phyloP scores from a whole-genome alignment of 2,888 invertebrate genomes.

The Tachina lurida region DNA sequence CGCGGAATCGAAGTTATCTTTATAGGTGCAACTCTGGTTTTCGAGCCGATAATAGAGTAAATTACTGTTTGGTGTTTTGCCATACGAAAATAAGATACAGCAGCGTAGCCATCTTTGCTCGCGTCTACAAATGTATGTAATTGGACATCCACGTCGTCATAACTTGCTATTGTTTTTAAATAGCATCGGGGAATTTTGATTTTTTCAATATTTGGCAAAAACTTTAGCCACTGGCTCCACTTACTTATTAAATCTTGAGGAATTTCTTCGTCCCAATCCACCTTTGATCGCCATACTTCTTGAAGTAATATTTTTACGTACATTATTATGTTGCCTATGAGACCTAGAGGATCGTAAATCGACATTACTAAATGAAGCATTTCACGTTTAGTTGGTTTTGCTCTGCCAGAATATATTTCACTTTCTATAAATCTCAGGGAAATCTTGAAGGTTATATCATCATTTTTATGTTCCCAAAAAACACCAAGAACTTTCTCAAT shows the following conservation, averaged over 20 bases:
- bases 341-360: constrained; percentile 47
- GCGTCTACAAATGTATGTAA: background rate
- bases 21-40: constrained; percentile 34
- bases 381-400: constrained; percentile 36
- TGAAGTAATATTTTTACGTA: constrained; percentile 54
- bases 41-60: constrained; percentile 34
- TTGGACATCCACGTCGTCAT: background rate
- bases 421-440: constrained; percentile 11
- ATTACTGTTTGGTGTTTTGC: constrained; percentile 9
- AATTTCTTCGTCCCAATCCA: constrained; percentile 39
- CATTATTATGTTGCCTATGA: constrained; percentile 36
- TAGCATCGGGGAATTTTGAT: background rate
- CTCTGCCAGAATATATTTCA: constrained; percentile 3
- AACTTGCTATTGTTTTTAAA: constrained; percentile 3
- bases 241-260: constrained; percentile 35
- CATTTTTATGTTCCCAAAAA: constrained; percentile 56
- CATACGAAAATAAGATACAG: constrained; percentile 25
- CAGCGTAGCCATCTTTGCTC: background rate
- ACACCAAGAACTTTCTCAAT: constrained; percentile 43
- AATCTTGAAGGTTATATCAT: constrained; percentile 61
- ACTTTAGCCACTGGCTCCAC: background rate
- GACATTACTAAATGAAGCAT: constrained; percentile 47
- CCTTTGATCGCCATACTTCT: constrained; percentile 41
- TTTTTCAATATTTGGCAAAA: constrained; percentile 1
- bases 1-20: constrained; percentile 45